Conservation (phyloP, 1,140 invertebrate genomes). For the Scaptomyza graminum region DNA sequence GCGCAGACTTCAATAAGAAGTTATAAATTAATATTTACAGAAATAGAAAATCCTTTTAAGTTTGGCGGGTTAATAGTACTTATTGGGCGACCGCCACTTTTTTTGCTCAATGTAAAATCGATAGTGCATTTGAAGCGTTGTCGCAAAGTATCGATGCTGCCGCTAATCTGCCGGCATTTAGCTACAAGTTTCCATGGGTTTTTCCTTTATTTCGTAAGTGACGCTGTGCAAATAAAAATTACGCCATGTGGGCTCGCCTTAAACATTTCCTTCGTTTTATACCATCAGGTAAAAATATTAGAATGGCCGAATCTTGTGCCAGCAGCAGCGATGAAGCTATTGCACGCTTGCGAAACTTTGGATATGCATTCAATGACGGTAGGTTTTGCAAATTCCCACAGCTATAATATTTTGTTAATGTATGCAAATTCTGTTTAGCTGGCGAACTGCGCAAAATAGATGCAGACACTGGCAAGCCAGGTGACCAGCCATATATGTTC, state of each 20-base stretch:
- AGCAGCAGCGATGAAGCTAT: constrained; percentile 47
- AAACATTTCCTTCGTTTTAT: constrained; percentile 1
- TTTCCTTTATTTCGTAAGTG: constrained; percentile 25
- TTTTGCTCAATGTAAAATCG: too few relatives aligned
- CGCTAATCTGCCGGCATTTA: constrained; percentile 6
- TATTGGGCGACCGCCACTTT: constrained; percentile 1
- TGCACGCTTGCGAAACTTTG: constrained; percentile 54
- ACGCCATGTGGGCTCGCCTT: constrained; percentile 7
- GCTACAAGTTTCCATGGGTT: background rate
- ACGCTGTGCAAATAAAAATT: background rate
- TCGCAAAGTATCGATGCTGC: constrained; percentile 5
- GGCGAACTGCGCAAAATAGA: constrained; percentile 86
- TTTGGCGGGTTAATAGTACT: background rate
- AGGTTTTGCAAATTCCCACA: background rate
- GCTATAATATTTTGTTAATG: background rate
- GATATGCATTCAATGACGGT: constrained; percentile 75
- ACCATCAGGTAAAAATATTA: background rate
- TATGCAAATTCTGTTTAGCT: constrained; percentile 70
- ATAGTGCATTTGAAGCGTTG: background rate
- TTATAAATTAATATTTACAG: background rate
- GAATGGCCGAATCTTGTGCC: constrained; percentile 24
- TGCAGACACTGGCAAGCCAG: constrained; percentile 82
- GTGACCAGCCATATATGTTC: constrained; percentile 87
- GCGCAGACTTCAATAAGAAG: background rate
- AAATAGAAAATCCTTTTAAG: background rate